These are phyloP conservation scores for Ramphastos sulfuratus DNA, from an alignment of 2,113 vertebrate species.

Conservation along the genomic window DNA sequence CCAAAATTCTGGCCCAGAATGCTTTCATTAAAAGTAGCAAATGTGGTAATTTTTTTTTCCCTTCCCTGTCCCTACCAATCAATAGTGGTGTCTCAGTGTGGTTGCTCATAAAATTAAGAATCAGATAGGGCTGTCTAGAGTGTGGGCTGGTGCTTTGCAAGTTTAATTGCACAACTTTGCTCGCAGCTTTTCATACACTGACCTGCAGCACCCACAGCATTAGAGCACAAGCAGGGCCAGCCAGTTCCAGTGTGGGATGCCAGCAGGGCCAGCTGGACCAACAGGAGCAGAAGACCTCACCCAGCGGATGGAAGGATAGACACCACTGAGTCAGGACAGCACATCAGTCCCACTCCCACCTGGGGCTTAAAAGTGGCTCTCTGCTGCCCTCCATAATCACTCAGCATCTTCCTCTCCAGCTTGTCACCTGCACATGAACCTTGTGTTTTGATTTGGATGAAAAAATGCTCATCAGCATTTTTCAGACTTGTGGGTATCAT, in stretches of 20 bases:
- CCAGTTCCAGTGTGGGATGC: neutral
- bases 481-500: conserved; percentile 27
- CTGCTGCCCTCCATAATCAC: neutral
- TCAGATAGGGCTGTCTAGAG: conserved; percentile 2
- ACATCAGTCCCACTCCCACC: neutral
- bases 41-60: neutral
- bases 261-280: neutral
- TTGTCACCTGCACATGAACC: conserved; percentile 26
- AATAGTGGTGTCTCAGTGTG: neutral
- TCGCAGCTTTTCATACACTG: neutral
- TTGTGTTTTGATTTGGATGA: neutral
- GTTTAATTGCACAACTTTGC: conserved; percentile 28
- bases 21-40: neutral
- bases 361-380: neutral
- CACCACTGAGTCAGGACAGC: neutral
- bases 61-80: neutral
- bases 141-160: conserved; percentile 54
- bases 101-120: neutral
- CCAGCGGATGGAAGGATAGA: neutral
- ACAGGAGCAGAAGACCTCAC: neutral
- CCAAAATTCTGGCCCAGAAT: neutral
- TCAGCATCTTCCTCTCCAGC: neutral
- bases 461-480: conserved; percentile 35
- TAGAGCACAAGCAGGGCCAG: neutral
- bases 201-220: neutral